These are phyloP conservation scores for Herpailurus yagouaroundi DNA, from an alignment of 2,113 vertebrate species.

Conservation along the genomic window DNA sequence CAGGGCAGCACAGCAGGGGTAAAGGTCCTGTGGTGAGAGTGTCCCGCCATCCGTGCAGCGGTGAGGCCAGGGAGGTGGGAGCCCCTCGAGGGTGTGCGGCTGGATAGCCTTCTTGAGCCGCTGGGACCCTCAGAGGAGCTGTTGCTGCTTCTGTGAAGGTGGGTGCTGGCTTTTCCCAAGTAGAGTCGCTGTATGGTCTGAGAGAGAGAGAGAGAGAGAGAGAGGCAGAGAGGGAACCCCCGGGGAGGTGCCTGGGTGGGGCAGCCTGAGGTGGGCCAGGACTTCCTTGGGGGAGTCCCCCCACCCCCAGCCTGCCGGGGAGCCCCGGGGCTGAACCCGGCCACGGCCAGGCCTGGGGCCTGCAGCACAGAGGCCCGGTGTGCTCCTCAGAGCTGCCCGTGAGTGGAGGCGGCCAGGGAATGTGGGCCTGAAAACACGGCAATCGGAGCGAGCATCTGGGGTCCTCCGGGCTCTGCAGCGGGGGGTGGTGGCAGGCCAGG, in stretches of 20 bases:
- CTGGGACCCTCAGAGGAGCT: background rate
- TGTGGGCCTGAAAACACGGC: background rate
- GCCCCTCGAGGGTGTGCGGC: accelerated
- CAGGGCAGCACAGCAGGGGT: background rate
- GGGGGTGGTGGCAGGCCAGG: background rate
- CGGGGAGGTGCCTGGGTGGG: background rate
- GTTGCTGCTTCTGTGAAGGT: background rate
- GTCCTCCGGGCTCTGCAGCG: accelerated
- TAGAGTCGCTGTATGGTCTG: accelerated
- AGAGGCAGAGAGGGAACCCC: too few species aligned
- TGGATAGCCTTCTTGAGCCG: background rate
- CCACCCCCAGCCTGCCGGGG: background rate
- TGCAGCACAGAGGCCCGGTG: accelerated
- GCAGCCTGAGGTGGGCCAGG: background rate
- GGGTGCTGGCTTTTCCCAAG: accelerated
- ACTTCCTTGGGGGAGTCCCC: background rate
- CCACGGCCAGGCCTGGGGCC: background rate
- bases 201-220: too few species aligned
- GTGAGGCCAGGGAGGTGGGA: background rate
- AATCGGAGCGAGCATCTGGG: background rate
- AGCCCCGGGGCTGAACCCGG: accelerated
- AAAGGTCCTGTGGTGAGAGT: accelerated
- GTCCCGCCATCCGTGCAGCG: accelerated
- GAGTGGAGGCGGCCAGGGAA: background rate
- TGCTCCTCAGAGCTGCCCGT: background rate